A percentile compares a stretch with the other conserved stretches of the same genome.
Evolutionary conservation across 1,140 invertebrate species (phyloP).

Genomic region (Vollenhovia emeryi): DNA sequence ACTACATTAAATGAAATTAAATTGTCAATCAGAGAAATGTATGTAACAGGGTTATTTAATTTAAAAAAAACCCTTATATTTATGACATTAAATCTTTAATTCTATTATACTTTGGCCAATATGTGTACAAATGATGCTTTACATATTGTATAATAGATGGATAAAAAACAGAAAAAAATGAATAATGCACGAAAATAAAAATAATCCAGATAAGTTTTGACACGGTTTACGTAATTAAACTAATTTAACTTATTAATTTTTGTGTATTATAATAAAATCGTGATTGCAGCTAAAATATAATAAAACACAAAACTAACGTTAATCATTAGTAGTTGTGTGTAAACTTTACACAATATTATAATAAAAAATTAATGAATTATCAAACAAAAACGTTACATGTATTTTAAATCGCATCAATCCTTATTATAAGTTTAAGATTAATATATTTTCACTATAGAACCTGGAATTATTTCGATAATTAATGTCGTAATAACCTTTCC

Average conservation of each 20-base stretch:
- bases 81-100: neutral
- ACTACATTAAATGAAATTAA: neutral
- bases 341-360: neutral
- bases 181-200: neutral
- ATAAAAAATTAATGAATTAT: neutral
- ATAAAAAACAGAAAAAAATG: neutral
- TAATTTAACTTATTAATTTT: neutral
- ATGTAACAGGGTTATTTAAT: neutral
- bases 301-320: neutral
- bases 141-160: no score
- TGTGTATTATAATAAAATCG: neutral
- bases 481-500: neutral
- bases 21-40: neutral
- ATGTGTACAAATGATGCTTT: neutral
- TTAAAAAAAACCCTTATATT: neutral
- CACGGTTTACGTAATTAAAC: neutral
- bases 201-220: neutral
- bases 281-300: neutral
- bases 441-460: neutral
- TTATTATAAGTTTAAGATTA: neutral
- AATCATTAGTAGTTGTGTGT: neutral
- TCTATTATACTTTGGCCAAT: neutral
- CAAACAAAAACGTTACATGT: neutral
- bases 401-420: neutral
- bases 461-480: neutral